Base-by-base conservation (phyloP, 2,888 invertebrate species). In the Agonopterix alstromeriana region DNA sequence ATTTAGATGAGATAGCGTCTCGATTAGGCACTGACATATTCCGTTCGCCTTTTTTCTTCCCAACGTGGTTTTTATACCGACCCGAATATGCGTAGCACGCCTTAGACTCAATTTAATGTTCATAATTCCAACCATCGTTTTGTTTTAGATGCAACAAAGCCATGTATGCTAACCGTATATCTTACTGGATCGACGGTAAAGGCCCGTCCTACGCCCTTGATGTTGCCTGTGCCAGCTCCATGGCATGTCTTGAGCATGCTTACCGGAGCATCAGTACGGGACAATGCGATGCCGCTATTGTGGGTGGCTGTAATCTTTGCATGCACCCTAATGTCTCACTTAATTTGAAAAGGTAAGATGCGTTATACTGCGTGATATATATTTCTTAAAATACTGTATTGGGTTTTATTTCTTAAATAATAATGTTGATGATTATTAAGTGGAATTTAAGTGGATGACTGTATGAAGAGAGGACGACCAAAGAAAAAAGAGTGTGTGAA, bases 291-390 rank as follows among this genome's bases (percentile, higher is more conserved):
- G 72, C 80, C 0, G 93, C 93, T 4, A 79, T 93, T 35, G 92
- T 93, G 1, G 92, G 91, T 0, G 92, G 91, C 2, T 85, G 89
- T 12, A 92, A 89, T 56, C 66, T 91, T 9, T 90, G 90, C 52
- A 64, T 91, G 42, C 88, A 90, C 51, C 91, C 92, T 7, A 54
- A 50, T 44, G 46, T 73, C 2, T 57, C 67, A 0, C 50, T 66
- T 2, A 77, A 77, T 53, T 42, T 74, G 47, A 67, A 57, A 51
- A 70, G 67, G 79, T 79, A 57, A 43, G 51, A 27, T 27, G 27
- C 27, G 27, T 27, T 27, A 27, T 5, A 5, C 5, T 49, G 10
- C 7, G 27, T n/a, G n/a, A n/a, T n/a, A n/a, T n/a, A n/a, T n/a
- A n/a, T n/a, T n/a, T n/a, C n/a, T n/a, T n/a, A n/a, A n/a, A n/a